Evolutionary conservation across 2,888 invertebrate species (phyloP), one percentile per base, ranked within the genome.

Genomic region (Julus scanicus): DNA sequence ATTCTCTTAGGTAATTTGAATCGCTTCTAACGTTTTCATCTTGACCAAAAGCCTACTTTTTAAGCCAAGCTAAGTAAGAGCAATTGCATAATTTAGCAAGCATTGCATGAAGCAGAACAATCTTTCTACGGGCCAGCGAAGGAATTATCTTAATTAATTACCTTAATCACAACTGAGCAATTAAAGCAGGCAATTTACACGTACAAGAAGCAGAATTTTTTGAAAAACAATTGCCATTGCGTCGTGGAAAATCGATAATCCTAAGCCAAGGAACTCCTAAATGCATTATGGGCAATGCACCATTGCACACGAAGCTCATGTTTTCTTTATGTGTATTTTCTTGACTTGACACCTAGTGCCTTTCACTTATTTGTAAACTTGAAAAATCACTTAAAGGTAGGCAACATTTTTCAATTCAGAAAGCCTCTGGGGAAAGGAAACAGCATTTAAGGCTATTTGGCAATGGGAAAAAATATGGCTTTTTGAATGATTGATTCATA

Each of bases 131-230:
- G 37, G 29, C 80, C 80, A 80, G 80, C 80, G 80, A 80, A 80
- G 80, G 37, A 80, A 80, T 80, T 80, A 80, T 37, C 80, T 37
- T 80, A 80, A 80, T 80, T 80, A 80, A 80, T 80, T 80, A 80
- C 80, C 80, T 80, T 80, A 80, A 80, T 80, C 80, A 80, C 80
- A 80, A 80, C 80, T 80, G 80, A 80, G 80, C 80, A 80, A 80
- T 80, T 80, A 13, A 80, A 29, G 80, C 80, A 37, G 80, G 29
- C 80, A 80, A 80, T 80, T 80, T 80, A 80, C 80, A 80, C 80
- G 80, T 80, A 80, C 80, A 11, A 80, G 80, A 80, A 71, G 71
- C 80, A 80, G 80, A 29, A 13, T 80, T 80, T 63, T 80, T 80
- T 37, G 37, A 80, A 80, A 80, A 80, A 37, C 37, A 80, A 80